phyloP scores from a whole-genome alignment of 2,113 vertebrate genomes.

The Apistogramma diplotaenia region DNA sequence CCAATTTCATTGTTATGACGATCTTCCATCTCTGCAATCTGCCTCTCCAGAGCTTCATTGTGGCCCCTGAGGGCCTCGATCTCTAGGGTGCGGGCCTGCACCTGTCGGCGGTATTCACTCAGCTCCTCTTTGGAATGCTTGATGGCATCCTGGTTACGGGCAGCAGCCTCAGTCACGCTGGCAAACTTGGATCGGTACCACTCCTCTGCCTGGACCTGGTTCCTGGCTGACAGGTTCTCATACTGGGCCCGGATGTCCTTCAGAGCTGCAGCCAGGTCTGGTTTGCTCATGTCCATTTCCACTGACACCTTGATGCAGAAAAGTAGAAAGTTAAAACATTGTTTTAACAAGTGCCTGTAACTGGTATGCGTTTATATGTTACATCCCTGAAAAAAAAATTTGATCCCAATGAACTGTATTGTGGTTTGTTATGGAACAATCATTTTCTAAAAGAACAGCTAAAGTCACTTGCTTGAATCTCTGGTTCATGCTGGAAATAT shows the following conservation, averaged over 20 bases:
- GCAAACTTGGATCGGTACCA: constrained; percentile 83
- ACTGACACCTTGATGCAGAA: constrained; percentile 72
- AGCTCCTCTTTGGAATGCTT: constrained; percentile 82
- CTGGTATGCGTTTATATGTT: no score
- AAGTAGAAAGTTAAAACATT: neutral
- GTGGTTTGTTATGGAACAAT: neutral
- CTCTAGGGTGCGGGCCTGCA: constrained; percentile 81
- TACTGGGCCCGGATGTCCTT: constrained; percentile 83
- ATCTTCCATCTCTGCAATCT: constrained; percentile 82
- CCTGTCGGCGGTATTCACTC: constrained; percentile 80
- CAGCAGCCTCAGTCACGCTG: constrained; percentile 72
- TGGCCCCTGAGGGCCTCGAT: constrained; percentile 78
- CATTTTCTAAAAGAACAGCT: neutral
- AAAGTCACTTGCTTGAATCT: neutral
- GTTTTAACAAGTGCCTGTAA: no score
- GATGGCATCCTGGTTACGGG: constrained; percentile 77
- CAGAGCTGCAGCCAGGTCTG: constrained; percentile 78
- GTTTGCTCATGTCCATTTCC: constrained; percentile 80
- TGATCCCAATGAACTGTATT: neutral
- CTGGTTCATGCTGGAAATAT: neutral
- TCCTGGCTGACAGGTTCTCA: constrained; percentile 76
- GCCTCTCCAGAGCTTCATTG: constrained; percentile 80
- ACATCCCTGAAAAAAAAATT: no score
- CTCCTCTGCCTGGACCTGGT: constrained; percentile 80
- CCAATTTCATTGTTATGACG: constrained; percentile 74